Base-by-base conservation (phyloP, 37 sponge, comb jelly and placozoan species). In the Beroe forskalii region DNA sequence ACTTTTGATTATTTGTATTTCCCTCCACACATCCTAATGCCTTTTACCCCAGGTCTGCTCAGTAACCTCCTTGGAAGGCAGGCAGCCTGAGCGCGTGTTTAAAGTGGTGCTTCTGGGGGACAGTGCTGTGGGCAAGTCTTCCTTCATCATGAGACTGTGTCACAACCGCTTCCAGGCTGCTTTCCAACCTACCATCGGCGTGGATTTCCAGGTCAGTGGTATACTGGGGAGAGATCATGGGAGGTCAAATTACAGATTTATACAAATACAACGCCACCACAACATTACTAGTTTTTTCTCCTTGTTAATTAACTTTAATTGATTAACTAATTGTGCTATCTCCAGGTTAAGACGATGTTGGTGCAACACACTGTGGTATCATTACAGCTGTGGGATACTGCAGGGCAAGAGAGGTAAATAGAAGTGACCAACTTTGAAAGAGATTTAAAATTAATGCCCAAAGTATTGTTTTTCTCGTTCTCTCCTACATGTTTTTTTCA, bases 331-430 rank as follows among this genome's bases (percentile, higher is more conserved):
- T n/a, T n/a, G n/a, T n/a, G n/a, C n/a, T n/a, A n/a, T n/a, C n/a
- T n/a, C n/a, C 67, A 90, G 67, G 90, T 66, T 23, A 90, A 90
- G 64, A 90, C 67, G 48, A 90, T 90, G 67, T 62, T 66, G 90
- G 37, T 66, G 23, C 67, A 90, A 28, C 60, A 66, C 90, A 90
- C 90, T 27, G 75, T 94, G 4, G 90, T 95, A 0, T 92, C 92
- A 17, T 41, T 95, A 22, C 93, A 93, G 76, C 32, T 95, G 31
- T 95, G 95, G 95, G 95, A 95, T 76, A 95, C 95, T 60, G 95
- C 94, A 41, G 95, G 95, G 1, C 95, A 95, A 89, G 95, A 95
- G 91, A 90, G 95, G 92, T 93, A n/a, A n/a, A n/a, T n/a, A n/a
- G n/a, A n/a, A n/a, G n/a, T n/a, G n/a, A n/a, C n/a, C n/a, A n/a